These are phyloP conservation scores for Alcedo quadribrachys DNA, from an alignment of 2,797 vertebrate genomes.

Conservation along the genomic window DNA sequence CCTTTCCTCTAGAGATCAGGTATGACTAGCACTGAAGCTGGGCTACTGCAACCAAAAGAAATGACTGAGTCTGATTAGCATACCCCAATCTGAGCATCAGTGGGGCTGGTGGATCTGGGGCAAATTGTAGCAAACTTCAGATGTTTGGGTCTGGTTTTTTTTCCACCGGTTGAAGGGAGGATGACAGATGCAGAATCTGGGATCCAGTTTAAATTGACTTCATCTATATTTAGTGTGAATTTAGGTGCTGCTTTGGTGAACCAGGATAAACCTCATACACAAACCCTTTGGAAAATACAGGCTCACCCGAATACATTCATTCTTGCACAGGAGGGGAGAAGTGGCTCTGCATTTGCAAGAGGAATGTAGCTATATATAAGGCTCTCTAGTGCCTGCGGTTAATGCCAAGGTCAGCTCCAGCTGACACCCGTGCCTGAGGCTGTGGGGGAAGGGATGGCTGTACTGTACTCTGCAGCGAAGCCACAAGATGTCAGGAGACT, in stretches of 20 bases:
- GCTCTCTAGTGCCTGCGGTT: background rate
- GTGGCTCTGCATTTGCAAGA: background rate
- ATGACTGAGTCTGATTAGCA: background rate
- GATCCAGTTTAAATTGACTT: background rate
- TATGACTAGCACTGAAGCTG: background rate
- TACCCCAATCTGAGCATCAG: background rate
- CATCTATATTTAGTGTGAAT: background rate
- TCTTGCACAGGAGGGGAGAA: background rate
- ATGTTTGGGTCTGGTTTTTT: background rate
- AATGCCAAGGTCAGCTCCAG: conserved; percentile 49
- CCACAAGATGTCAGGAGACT: conserved; percentile 71
- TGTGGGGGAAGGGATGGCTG: conserved; percentile 42
- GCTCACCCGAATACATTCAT: background rate
- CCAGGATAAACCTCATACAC: background rate
- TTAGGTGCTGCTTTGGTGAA: background rate
- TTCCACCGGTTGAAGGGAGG: background rate
- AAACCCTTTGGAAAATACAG: background rate
- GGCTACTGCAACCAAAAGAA: background rate
- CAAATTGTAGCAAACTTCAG: background rate
- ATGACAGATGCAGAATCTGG: background rate
- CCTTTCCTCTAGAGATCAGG: background rate
- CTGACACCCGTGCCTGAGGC: background rate
- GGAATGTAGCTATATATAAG: background rate
- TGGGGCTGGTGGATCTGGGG: background rate
- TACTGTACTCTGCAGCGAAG: conserved; percentile 40